Base-by-base conservation (phyloP, 1,140 invertebrate species). In the Andricus grossulariae region DNA sequence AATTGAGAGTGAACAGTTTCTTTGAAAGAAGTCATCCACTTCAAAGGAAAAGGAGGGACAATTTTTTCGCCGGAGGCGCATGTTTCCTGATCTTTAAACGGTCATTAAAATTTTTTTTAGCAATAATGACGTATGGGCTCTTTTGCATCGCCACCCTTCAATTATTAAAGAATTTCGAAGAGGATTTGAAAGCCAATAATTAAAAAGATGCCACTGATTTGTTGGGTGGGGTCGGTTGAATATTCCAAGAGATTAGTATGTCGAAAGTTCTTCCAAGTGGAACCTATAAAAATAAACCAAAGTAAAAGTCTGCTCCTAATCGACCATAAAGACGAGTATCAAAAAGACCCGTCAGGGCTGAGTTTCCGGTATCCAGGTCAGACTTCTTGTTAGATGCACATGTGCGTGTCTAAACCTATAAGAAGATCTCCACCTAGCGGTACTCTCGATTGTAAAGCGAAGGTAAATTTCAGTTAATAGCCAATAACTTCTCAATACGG, bases 321-420 rank as follows among this genome's bases (percentile, higher is more conserved):
- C 57, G 57, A 32, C 32, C 15, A 66, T 39, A 66, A 39, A 15
- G 10, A 16, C 19, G 32, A 32, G n/a, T 39, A 66, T 66, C 60
- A 32, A 45, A 66, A 66, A 66, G 39, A 16, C 15, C 60, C 15
- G 32, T 66, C 60, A 32, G 60, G 74, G 74, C 77, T 75, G 71
- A 66, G 21, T 66, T 54, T 71, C 74, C 70, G 55, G 75, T 80
- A 82, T 82, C 54, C 82, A 84, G 78, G 82, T 82, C 80, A 75
- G 21, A 39, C 25, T 66, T 66, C 60, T 66, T 66, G 25, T 66
- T 39, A 45, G 15, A 66, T 66, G 60, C 11, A 39, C 25, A 45
- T 66, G 57, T 66, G 57, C 57, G 57, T 66, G 60, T 45, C 25
- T 66, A 66, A 39, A 66, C 32, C 45, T 66, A 66, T 21, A 66